Conservation (phyloP, 1,140 invertebrate genomes). For the Varroa destructor region DNA sequence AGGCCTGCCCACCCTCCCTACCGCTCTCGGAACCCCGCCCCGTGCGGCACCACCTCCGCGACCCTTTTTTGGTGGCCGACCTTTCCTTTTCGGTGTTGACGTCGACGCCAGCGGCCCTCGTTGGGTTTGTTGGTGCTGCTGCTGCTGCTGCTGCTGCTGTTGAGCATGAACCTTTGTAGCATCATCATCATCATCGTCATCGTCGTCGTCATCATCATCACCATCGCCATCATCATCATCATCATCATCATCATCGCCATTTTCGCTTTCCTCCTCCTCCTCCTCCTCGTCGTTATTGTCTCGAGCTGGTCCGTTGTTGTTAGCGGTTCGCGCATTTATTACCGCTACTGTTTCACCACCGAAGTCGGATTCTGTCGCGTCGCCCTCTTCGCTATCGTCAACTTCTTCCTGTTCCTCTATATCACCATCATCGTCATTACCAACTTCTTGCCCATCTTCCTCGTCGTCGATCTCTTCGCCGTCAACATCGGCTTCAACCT, state of each 20-base stretch:
- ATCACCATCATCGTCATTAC: constrained; percentile 32
- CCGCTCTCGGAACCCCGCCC: too few relatives aligned
- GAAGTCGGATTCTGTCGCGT: constrained; percentile 37
- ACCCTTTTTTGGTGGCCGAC: too few relatives aligned
- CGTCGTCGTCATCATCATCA: constrained; percentile 1
- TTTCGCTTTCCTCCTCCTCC: not conserved
- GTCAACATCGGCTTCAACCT: not conserved
- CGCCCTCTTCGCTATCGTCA: constrained; percentile 34
- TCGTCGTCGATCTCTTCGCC: not conserved
- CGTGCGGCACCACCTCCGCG: too few relatives aligned
- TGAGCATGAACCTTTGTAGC: constrained; percentile 28
- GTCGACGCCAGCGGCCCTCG: too few relatives aligned
- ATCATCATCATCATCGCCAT: constrained; percentile 33
- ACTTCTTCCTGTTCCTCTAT: constrained; percentile 35
- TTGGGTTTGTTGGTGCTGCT: too few relatives aligned
- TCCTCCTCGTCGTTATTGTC: not conserved
- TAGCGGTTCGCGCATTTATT: constrained; percentile 14
- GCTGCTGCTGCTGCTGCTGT: too few relatives aligned
- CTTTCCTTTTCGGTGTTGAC: too few relatives aligned
- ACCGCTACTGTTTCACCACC: constrained; percentile 32
- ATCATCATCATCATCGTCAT: constrained; percentile 36
- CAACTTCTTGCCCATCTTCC: constrained; percentile 26
- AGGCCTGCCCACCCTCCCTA: too few relatives aligned
- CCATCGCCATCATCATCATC: constrained; percentile 27
- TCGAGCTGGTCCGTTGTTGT: not conserved